Evolutionary conservation across 1,140 invertebrate species (phyloP), one percentile per base, ranked within the genome.

Genomic region (Nephotettix cincticeps): DNA sequence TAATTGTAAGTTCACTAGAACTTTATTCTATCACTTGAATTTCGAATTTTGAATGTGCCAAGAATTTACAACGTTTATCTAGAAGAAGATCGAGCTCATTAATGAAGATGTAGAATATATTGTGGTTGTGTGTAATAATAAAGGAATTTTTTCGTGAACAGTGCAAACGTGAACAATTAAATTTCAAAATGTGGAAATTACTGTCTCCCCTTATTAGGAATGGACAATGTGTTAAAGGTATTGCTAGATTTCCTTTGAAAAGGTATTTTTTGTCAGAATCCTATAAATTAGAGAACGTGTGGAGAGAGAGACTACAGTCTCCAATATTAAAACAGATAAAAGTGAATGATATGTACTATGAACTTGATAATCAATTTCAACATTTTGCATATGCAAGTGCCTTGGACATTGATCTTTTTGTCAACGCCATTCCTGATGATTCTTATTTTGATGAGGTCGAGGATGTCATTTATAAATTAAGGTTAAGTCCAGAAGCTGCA

Each of bases 341-440:
- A 67, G 54, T 85, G 23, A 81, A 84, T 47, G 84, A 88, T 66
- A 83, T 92, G 61, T 91, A 87, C 76, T 80, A 85, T 74, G 83
- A 86, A 61, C 73, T 93, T 11, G 87, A 91, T 45, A 83, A 86
- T 73, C 86, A 85, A 77, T 86, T 83, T 76, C 74, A 84, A 71
- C 72, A 78, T 74, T 73, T 76, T 54, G 84, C 83, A 0, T 83
- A 84, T 73, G 81, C 90, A 0, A 88, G 84, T 79, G 86, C 90
- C 6, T 83, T 93, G 23, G 91, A 93, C 77, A 81, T 93, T 0
- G 91, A 94, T 77, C 84, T 93, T 73, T 93, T 89, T 79, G 86
- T 85, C 0, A 91, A 92, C 80, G 81, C 83, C 29, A 72, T 89
- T 1, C 80, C 78, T 23, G 82, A 87, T 36, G 69, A 74, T 3